Evolutionary conservation across 2,888 invertebrate genomes (phyloP), one percentile per base, ranked within the genome.

Genomic region (Ophion ventricosus): DNA sequence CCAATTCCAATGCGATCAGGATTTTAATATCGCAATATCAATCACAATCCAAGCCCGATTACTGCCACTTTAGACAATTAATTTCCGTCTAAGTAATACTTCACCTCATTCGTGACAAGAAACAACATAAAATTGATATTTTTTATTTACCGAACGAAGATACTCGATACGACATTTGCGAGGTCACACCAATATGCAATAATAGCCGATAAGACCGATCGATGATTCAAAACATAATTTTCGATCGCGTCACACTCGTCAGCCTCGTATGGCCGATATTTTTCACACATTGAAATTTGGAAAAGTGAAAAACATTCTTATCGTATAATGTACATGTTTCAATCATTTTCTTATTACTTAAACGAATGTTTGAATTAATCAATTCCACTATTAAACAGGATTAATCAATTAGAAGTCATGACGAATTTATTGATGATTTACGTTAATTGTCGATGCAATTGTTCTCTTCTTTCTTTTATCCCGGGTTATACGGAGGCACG

Each of bases 141-240:
- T 43, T 74, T 17, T 14, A 23, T 25, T 57, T 1, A 23, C 43
- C 10, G 29, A 23, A 49, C 26, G 20, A 26, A 74, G 43, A 72
- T 40, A 57, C 57, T 35, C 72, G 57, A 57, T 40, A 14, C 35
- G 35, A 72, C 57, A 54, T 29, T n/a, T 54, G 8, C 26, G 69
- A 54, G 26, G 26, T 56, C 54, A 29, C 26, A 29, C 17, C 54
- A 29, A 57, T 35, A 57, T 57, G 35, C 11, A 57, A 56, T 40
- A 57, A 56, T 40, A 43, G 10, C 64, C 74, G 74, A 74, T 63
- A 29, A 54, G 17, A 63, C 20, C 11, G 29, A 74, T 64, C 74
- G 49, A 74, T 61, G 61, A 74, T 74, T 54, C 49, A 43, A 61
- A 23, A 26, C 23, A 29, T 54, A 20, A 56, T 20, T 56, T 11